phyloP scores from a whole-genome alignment of 2,888 invertebrate genomes.

The Baccha elongata region DNA sequence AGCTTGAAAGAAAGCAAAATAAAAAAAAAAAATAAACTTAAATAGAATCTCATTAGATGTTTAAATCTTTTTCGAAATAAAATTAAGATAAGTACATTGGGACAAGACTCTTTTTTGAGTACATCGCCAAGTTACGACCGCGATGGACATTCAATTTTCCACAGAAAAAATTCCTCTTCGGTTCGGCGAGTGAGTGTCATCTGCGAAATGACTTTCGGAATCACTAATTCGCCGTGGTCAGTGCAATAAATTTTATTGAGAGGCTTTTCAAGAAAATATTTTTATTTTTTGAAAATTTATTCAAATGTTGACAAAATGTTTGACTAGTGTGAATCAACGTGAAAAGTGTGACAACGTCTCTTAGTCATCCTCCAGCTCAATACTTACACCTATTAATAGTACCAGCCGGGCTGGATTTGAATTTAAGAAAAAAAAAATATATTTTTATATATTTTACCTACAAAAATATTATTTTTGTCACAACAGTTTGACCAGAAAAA shows the following conservation, averaged over 20 bases:
- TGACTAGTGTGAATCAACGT: slow-evolving; percentile 20
- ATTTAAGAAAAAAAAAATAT: slow-evolving; percentile 30
- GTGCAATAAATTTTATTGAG: slow-evolving; percentile 10
- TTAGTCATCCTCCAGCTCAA: slow-evolving; percentile 73
- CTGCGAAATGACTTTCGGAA: slow-evolving; percentile 49
- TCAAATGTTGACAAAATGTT: slow-evolving; percentile 42
- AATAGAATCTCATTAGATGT: slow-evolving; percentile 74
- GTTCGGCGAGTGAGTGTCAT: slow-evolving; percentile 49
- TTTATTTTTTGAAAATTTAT: not conserved
- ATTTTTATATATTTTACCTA: slow-evolving; percentile 40
- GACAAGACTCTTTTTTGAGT: slow-evolving; percentile 68
- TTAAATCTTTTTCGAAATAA: slow-evolving; percentile 68
- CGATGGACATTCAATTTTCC: slow-evolving; percentile 73
- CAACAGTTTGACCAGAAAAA: slow-evolving; percentile 16
- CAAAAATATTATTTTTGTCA: slow-evolving; percentile 50
- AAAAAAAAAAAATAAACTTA: slow-evolving; percentile 58
- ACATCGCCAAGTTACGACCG: slow-evolving; percentile 67
- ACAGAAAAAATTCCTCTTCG: slow-evolving; percentile 51
- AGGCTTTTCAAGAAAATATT: not conserved
- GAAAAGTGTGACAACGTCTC: slow-evolving; percentile 68
- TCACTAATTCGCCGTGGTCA: slow-evolving; percentile 42
- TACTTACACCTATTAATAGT: slow-evolving; percentile 70
- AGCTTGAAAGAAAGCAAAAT: slow-evolving; percentile 10
- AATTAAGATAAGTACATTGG: slow-evolving; percentile 72
- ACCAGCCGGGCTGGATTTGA: slow-evolving; percentile 71